Evolutionary conservation across 2,888 invertebrate genomes (phyloP), one percentile per base, ranked within the genome.

Genomic region (Macrophya alboannulata): DNA sequence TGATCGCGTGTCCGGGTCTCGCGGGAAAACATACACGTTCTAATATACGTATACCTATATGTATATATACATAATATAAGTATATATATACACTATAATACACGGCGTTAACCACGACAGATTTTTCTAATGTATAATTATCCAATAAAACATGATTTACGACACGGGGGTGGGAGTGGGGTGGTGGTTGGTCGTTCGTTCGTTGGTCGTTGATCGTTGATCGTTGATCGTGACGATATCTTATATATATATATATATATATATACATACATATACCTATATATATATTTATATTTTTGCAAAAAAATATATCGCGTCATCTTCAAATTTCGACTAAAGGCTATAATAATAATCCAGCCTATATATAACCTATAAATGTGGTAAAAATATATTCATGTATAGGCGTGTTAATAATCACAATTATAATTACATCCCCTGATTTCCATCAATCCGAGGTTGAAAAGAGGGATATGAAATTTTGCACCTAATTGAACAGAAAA

Each of bases 121-220:
- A 84, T 84, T 84, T 74, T 74, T 21, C 65, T 25, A 72, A 84
- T 48, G 17, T 72, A 45, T 72, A 84, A 84, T 84, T 74, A 84
- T 84, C 84, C 21, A 84, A 84, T 84, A 84, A 76, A 84, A 76
- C 74, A 84, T 74, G 84, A 84, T 84, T 84, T 84, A 84, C 59
- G 55, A 62, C 83, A 12, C 15, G 10, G n/a, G 37, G 48, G 84
- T 45, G 10, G n/a, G n/a, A n/a, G n/a, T n/a, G n/a, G n/a, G n/a
- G n/a, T n/a, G n/a, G 55, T 55, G 31, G 31, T 31, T 31, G 31
- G 31, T 55, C 8, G 55, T 55, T 55, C 6, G 17, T n/a, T 51
- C 25, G 68, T 62, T 59, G 25, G n/a, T 62, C 21, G 37, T 71
- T 17, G 40, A 62, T 62, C 40, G 40, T 43, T n/a, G 25, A 62